These are phyloP conservation scores for Poecilia gillii DNA, from an alignment of 2,797 vertebrate species.

Conservation along the genomic window DNA sequence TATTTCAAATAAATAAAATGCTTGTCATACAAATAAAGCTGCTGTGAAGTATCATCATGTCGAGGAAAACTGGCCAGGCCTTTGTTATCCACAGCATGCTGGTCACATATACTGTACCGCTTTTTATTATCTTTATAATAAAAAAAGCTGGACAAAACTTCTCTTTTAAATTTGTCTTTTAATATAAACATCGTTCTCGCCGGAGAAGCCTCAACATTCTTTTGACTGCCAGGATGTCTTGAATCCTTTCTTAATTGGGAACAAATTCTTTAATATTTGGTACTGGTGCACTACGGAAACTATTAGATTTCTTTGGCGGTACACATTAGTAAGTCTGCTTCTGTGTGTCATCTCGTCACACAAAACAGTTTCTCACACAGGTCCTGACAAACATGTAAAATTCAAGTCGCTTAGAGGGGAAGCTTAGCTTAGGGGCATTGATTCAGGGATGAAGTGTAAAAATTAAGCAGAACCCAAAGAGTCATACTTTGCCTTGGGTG, in stretches of 20 bases:
- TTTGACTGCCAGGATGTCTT: background rate
- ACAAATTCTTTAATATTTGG: background rate
- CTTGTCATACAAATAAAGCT: background rate
- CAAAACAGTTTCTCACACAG: background rate
- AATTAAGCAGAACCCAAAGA: background rate
- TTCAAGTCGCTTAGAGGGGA: background rate
- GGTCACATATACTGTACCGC: background rate
- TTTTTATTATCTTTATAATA: background rate
- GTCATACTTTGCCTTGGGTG: background rate
- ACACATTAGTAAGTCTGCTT: background rate
- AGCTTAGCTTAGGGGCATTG: background rate
- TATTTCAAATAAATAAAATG: background rate
- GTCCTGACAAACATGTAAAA: background rate
- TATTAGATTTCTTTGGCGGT: background rate
- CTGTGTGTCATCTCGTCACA: background rate
- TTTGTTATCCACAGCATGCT: background rate
- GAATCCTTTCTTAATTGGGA: background rate
- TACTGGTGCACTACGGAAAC: background rate
- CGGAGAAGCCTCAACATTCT: background rate
- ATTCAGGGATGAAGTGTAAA: background rate
- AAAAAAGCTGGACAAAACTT: background rate
- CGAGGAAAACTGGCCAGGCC: background rate
- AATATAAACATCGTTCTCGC: background rate
- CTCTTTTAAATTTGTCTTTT: background rate
- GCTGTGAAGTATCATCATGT: background rate